A percentile compares a stretch with the other conserved stretches of the same genome.
Evolutionary conservation across 2,113 vertebrate genomes (phyloP).

Genomic region (Ramphastos sulfuratus): DNA sequence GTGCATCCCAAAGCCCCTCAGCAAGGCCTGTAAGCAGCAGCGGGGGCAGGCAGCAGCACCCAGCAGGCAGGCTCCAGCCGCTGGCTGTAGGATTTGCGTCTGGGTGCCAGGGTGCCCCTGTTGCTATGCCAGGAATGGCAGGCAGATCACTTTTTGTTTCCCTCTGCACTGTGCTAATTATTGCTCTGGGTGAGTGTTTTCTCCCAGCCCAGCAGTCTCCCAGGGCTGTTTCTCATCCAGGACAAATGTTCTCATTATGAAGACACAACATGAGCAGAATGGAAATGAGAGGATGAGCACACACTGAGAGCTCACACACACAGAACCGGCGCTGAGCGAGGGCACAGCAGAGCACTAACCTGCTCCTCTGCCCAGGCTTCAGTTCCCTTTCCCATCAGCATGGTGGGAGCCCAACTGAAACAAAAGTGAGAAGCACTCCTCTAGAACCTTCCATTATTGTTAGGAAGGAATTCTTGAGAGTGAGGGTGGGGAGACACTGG

Average conservation of each 20-base stretch:
- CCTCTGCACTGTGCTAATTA: conserved; percentile 40
- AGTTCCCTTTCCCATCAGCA: background rate
- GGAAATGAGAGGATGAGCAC: conserved; percentile 49
- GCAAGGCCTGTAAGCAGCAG: background rate
- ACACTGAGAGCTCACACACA: background rate
- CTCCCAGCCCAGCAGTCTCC: conserved; percentile 12
- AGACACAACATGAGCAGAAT: conserved; percentile 52
- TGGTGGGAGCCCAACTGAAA: background rate
- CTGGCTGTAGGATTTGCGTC: background rate
- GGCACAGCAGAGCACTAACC: background rate
- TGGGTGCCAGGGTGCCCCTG: background rate
- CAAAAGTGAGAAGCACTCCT: background rate
- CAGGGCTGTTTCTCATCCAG: conserved; percentile 50
- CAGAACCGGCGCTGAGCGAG: conserved; percentile 42
- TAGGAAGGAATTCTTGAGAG: too few relatives aligned
- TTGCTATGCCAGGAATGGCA: conserved; percentile 21
- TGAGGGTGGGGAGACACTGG: too few relatives aligned
- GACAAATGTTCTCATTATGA: conserved; percentile 57
- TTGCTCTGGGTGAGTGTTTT: background rate
- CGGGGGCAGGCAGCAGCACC: background rate
- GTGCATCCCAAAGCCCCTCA: background rate
- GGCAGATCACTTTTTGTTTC: conserved; percentile 24
- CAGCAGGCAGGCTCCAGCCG: background rate
- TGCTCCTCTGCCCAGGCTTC: background rate
- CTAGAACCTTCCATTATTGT: background rate